Percentiles rank a stretch among this genome's conserved stretches.
Conservation (phyloP, 2,888 invertebrate genomes). For the Cephus runcator region DNA sequence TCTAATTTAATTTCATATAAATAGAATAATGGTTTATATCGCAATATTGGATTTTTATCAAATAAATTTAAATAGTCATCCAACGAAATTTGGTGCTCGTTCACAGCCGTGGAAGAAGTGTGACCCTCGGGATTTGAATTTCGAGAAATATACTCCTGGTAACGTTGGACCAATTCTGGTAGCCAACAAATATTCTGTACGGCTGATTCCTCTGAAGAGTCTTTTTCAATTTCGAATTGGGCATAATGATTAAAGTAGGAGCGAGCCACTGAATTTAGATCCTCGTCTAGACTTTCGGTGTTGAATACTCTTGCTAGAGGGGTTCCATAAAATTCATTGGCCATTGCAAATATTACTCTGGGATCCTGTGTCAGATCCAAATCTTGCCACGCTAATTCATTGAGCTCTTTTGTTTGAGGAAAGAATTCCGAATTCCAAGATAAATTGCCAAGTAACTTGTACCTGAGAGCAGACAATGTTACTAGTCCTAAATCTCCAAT, state of each 20-base stretch:
- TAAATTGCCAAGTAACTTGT: conserved; percentile 47
- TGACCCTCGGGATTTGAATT: conserved; percentile 16
- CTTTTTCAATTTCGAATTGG: conserved; percentile 3
- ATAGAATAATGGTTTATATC: conserved; percentile 19
- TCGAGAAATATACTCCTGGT: conserved; percentile 38
- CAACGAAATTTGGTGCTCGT: conserved; percentile 12
- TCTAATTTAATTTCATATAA: conserved; percentile 41
- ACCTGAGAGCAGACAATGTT: conserved; percentile 53
- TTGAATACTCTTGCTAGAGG: conserved; percentile 49
- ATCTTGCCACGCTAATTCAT: conserved; percentile 59
- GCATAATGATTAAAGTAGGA: conserved; percentile 46
- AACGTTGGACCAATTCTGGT: conserved; percentile 47
- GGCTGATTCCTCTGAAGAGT: conserved; percentile 6
- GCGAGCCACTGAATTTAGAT: conserved; percentile 35
- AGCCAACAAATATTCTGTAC: conserved; percentile 22
- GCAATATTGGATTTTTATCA: conserved; percentile 10
- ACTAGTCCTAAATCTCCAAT: conserved; percentile 61
- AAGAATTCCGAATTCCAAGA: conserved; percentile 38
- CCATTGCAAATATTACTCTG: conserved; percentile 55
- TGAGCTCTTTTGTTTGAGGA: conserved; percentile 50
- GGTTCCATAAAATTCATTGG: conserved; percentile 51
- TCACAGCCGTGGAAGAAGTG: not conserved
- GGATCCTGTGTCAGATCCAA: conserved; percentile 56
- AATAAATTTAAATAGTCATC: conserved; percentile 22
- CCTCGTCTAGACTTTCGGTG: conserved; percentile 45